phyloP scores from a whole-genome alignment of 2,888 invertebrate genomes.

The Amaurobius ferox region DNA sequence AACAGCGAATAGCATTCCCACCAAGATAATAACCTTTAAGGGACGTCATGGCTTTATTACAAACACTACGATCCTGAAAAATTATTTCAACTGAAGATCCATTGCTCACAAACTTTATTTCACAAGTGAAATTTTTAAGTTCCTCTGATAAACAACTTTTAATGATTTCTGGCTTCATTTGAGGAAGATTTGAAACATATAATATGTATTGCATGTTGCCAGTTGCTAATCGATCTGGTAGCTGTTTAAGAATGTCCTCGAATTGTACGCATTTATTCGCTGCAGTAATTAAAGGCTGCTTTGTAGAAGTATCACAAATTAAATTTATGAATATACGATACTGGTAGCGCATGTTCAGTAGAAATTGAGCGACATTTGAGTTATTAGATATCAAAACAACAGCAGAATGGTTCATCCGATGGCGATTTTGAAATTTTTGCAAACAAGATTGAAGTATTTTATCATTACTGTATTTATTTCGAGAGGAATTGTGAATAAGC shows the following conservation, averaged over 20 bases:
- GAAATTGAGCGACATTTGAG: slow-evolving; percentile 60
- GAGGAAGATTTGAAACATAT: slow-evolving; percentile 40
- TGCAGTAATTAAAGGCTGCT: slow-evolving; percentile 41
- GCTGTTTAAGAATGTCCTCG: slow-evolving; percentile 48
- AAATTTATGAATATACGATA: slow-evolving; percentile 64
- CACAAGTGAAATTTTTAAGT: slow-evolving; percentile 40
- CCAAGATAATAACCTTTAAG: slow-evolving; percentile 16
- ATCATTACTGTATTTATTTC: slow-evolving; percentile 89
- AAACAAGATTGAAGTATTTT: slow-evolving; percentile 90
- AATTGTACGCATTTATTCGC: slow-evolving; percentile 47
- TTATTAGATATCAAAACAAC: slow-evolving; percentile 77
- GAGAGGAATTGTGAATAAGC: slow-evolving; percentile 89
- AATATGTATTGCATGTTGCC: slow-evolving; percentile 21
- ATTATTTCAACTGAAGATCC: not conserved
- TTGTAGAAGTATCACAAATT: slow-evolving; percentile 54
- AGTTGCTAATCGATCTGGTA: slow-evolving; percentile 18
- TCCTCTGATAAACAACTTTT: slow-evolving; percentile 15
- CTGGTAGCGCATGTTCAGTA: slow-evolving; percentile 61
- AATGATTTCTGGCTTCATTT: slow-evolving; percentile 1
- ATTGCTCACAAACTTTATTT: slow-evolving; percentile 3
- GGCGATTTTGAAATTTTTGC: slow-evolving; percentile 88
- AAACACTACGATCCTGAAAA: slow-evolving; percentile 38
- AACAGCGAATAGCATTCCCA: slow-evolving; percentile 9
- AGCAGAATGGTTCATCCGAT: slow-evolving; percentile 79
- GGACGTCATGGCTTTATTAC: slow-evolving; percentile 26